phyloP scores from a whole-genome alignment of 2,888 invertebrate species.

The Syrphus vitripennis region DNA sequence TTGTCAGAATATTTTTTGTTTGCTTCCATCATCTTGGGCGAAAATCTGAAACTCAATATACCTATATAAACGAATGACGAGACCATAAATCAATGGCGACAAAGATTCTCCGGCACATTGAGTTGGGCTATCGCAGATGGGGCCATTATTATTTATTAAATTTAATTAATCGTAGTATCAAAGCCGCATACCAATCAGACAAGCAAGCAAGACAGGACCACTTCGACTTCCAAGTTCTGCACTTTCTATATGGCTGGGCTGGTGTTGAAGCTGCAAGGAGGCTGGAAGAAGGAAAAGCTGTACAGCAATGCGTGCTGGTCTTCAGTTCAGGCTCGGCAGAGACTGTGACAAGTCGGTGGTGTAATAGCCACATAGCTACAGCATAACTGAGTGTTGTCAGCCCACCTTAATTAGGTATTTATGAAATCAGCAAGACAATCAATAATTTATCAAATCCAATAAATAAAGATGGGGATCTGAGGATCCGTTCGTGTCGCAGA shows the following conservation, averaged over 20 bases:
- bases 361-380: conserved; percentile 71
- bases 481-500: conserved; percentile 3
- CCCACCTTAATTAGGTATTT: conserved; percentile 72
- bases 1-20: neutral
- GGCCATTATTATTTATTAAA: conserved; percentile 71
- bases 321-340: conserved; percentile 40
- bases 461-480: conserved; percentile 67
- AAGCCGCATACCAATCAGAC: conserved; percentile 66
- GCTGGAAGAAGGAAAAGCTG: neutral
- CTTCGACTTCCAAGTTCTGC: neutral
- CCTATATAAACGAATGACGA: conserved; percentile 45
- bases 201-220: neutral
- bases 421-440: conserved; percentile 71
- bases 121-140: conserved; percentile 61
- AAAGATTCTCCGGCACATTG: conserved; percentile 17
- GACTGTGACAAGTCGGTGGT: conserved; percentile 61
- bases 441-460: conserved; percentile 72
- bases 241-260: neutral
- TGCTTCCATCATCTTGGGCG: neutral
- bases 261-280: neutral
- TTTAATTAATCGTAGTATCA: conserved; percentile 70
- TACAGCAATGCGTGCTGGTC: conserved; percentile 17
- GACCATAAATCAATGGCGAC: conserved; percentile 66
- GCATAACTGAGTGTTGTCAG: conserved; percentile 69
- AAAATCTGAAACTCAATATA: conserved; percentile 47